Evolutionary conservation across 2,113 vertebrate genomes (phyloP).

Genomic region (Pachypanchax playfairii): DNA sequence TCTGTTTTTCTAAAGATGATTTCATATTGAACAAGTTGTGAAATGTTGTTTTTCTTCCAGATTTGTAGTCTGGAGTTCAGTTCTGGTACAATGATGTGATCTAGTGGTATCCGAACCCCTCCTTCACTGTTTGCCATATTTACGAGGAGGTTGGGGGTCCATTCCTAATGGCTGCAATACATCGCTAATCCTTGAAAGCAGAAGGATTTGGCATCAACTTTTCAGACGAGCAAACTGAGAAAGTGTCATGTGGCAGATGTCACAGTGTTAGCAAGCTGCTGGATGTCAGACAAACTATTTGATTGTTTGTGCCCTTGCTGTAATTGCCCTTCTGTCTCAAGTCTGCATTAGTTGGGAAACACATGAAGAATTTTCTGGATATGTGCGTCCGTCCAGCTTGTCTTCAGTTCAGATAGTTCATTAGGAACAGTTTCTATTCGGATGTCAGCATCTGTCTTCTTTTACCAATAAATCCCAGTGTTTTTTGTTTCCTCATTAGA

Average conservation of each 20-base stretch:
- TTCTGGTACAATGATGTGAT: too few relatives aligned
- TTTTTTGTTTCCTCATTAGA: conserved; percentile 45
- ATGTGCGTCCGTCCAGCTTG: conserved; percentile 23
- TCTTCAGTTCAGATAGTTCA: conserved; percentile 36
- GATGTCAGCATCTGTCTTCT: conserved; percentile 35
- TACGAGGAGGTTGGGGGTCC: not conserved
- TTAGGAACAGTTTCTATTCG: conserved; percentile 46
- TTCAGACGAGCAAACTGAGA: not conserved
- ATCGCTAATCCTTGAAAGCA: not conserved
- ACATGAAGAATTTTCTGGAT: conserved; percentile 27
- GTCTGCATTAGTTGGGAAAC: conserved; percentile 8
- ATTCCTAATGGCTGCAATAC: not conserved
- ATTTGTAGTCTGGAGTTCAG: too few relatives aligned
- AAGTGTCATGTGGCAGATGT: conserved; percentile 6
- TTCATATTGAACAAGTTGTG: too few relatives aligned
- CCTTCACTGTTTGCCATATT: too few relatives aligned
- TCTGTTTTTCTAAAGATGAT: too few relatives aligned
- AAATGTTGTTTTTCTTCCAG: too few relatives aligned
- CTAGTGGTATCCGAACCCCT: too few relatives aligned
- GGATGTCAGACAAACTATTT: not conserved
- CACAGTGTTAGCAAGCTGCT: conserved; percentile 1
- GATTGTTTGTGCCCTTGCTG: conserved; percentile 9
- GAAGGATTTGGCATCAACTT: not conserved
- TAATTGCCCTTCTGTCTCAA: conserved; percentile 24
- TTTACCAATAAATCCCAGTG: conserved; percentile 28